Evolutionary conservation across 2,797 vertebrate genomes (phyloP).

Genomic region (Pangasius sanitwongsei): DNA sequence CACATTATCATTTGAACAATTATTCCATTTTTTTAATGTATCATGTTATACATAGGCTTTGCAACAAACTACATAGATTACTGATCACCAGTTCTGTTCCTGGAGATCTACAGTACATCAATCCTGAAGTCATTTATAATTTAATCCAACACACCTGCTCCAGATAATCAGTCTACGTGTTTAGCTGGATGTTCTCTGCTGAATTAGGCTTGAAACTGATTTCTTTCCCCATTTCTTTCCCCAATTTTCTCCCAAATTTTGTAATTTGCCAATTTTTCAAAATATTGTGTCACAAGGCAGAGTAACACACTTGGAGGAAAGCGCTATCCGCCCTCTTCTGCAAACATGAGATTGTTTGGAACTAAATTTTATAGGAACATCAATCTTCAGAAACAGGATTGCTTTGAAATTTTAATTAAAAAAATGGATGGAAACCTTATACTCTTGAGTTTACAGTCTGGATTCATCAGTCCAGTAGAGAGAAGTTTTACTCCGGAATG

Average conservation of each 20-base stretch:
- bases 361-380: background rate
- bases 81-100: background rate
- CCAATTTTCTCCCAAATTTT: background rate
- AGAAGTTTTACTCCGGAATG: constrained; percentile 20
- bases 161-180: background rate
- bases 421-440: constrained; percentile 19
- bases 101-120: background rate
- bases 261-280: background rate
- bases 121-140: background rate
- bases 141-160: background rate
- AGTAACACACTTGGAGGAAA: background rate
- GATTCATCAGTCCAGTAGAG: constrained; percentile 17
- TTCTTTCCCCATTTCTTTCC: background rate
- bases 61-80: background rate
- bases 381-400: background rate
- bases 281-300: background rate
- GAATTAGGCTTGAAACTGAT: background rate
- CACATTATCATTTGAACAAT: background rate
- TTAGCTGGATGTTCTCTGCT: background rate
- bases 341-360: background rate
- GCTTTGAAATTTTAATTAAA: background rate
- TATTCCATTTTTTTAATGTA: background rate
- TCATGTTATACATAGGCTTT: background rate
- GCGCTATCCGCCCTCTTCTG: background rate
- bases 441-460: constrained; percentile 35